phyloP scores from a whole-genome alignment of 2,888 invertebrate genomes.

The Habroteleia sp. region DNA sequence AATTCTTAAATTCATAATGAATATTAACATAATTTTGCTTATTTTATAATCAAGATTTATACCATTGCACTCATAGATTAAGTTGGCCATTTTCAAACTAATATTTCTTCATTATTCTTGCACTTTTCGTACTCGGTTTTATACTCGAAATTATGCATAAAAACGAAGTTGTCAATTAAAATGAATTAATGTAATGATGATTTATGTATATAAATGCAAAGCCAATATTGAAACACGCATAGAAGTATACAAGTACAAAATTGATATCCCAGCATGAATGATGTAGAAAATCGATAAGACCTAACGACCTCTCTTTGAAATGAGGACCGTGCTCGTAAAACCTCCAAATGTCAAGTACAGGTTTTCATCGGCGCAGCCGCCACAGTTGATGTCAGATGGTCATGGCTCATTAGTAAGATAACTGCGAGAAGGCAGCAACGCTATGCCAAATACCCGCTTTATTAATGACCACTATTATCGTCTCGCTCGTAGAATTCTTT shows the following conservation, averaged over 20 bases:
- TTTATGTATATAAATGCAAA: conserved; percentile 18
- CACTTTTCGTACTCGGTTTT: no score
- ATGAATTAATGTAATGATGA: conserved; percentile 29
- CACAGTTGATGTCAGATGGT: conserved; percentile 71
- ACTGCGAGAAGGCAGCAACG: conserved; percentile 64
- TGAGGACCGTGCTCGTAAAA: conserved; percentile 51
- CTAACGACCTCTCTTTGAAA: conserved; percentile 46
- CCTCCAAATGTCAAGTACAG: conserved; percentile 62
- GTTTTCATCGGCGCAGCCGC: conserved; percentile 60
- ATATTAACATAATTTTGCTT: no score
- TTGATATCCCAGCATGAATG: conserved; percentile 36
- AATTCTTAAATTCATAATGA: no score
- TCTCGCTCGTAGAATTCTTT: conserved; percentile 40
- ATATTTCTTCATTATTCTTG: no score
- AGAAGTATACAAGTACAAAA: conserved; percentile 25
- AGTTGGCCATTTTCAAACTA: no score
- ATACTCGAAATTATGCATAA: no score
- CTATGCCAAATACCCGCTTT: conserved; percentile 43
- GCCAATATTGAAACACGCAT: conserved; percentile 7
- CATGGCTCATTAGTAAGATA: conserved; percentile 76
- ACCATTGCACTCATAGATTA: no score
- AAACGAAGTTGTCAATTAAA: conserved; percentile 11
- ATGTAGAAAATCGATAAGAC: conserved; percentile 56
- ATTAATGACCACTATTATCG: conserved; percentile 62
- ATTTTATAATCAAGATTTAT: no score